Evolutionary conservation across 2,888 invertebrate species (phyloP), one percentile per base, ranked within the genome.

Genomic region (Drosophila quasianomalipes): DNA sequence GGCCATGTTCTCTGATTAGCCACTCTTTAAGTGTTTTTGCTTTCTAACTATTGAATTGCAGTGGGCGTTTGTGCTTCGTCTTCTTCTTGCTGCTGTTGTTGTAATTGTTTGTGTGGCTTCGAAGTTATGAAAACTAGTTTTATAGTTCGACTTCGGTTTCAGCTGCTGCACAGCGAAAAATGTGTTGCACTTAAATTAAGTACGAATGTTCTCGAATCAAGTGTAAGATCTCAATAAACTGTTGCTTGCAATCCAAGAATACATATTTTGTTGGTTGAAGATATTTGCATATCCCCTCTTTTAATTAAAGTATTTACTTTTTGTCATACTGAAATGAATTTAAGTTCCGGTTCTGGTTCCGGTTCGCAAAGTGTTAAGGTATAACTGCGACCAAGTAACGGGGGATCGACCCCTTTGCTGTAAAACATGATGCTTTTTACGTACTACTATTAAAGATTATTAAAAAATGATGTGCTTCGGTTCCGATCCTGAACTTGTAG

Each of bases 51-150:
- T 53, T 65, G 37, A 59, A n/a, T 52, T 41, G 35, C 44, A 35
- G 59, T 63, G 51, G 55, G 47, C 68, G 58, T 60, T 63, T 52
- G 9, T 70, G 65, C 47, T 41, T 53, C 0, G 37, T 31, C 22
- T 22, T 37, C 14, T 30, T 26, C 1, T 22, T 26, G 5, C 22
- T 66, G n/a, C 12, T 31, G 16, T 67, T 54, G 14, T 47, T 14
- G 4, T 16, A 64, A 51, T 35, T 57, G 55, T 60, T 67, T 47
- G 52, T 70, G 65, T 63, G 75, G 89, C 79, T 85, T 89, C 84
- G 85, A 85, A 86, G 81, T 77, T 79, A 79, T 69, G 78, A 72
- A 77, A 80, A 79, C 81, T 78, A 72, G 78, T 77, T 88, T 84
- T 62, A 60, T 58, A 26, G 26, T 57, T 28, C 19, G 37, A 12